phyloP scores from a whole-genome alignment of 2,797 vertebrate genomes.

The Falco rusticolus region DNA sequence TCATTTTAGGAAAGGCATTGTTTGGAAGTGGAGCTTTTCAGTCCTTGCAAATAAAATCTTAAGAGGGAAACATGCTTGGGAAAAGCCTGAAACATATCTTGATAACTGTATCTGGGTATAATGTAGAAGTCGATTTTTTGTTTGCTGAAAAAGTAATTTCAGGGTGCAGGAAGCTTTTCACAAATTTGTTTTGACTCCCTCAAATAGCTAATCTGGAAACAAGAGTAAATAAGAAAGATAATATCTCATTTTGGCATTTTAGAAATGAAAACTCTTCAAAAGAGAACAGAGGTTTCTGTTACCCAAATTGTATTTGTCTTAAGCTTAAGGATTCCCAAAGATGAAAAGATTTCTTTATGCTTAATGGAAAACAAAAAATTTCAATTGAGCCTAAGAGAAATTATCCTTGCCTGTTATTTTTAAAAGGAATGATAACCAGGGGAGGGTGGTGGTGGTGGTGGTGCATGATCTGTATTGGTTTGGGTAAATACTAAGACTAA shows the following conservation, averaged over 20 bases:
- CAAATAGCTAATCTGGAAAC: slow-evolving; percentile 25
- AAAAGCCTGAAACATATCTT: background rate
- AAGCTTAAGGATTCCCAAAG: slow-evolving; percentile 2
- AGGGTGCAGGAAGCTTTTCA: background rate
- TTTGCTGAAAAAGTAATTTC: slow-evolving; percentile 35
- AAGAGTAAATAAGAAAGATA: slow-evolving; percentile 31
- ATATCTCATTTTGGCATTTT: slow-evolving; percentile 1
- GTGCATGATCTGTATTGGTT: background rate
- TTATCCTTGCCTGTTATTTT: background rate
- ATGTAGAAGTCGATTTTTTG: slow-evolving; percentile 1
- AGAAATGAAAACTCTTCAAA: slow-evolving; percentile 23
- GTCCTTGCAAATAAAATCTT: background rate
- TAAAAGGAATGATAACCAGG: background rate
- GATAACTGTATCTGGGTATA: background rate
- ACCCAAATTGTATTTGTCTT: slow-evolving; percentile 15
- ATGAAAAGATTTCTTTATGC: background rate
- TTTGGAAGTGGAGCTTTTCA: background rate
- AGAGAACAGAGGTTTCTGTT: background rate
- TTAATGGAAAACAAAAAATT: slow-evolving; percentile 14
- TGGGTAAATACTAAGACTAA: background rate
- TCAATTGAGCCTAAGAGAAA: background rate
- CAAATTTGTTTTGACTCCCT: slow-evolving; percentile 24
- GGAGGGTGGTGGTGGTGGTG: too few relatives aligned
- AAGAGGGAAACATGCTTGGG: background rate
- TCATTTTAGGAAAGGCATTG: background rate